phyloP scores from a whole-genome alignment of 2,797 vertebrate species.

The Pipistrellus nathusii region DNA sequence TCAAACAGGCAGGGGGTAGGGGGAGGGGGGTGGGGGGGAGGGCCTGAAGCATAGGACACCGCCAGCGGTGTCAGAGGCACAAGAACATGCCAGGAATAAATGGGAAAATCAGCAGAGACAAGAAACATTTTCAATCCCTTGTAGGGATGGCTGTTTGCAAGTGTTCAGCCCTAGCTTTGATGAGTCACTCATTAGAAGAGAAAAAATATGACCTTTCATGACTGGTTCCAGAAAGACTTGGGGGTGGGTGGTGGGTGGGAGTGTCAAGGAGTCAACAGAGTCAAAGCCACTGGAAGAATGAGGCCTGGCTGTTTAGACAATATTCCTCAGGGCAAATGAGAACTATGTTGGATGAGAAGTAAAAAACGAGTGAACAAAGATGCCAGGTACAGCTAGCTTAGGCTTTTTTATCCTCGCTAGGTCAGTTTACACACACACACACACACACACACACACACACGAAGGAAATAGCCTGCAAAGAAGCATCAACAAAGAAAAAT shows the following conservation, averaged over 20 bases:
- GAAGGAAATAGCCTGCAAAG: too few species aligned
- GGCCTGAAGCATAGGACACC: neutral
- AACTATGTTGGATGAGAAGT: neutral
- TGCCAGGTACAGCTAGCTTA: neutral
- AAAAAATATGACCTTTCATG: constrained; percentile 55
- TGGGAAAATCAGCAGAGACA: neutral
- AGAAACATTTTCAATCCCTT: neutral
- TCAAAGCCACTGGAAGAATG: neutral
- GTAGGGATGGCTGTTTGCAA: neutral
- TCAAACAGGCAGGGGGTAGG: neutral
- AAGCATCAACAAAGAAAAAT: neutral
- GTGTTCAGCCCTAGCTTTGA: neutral
- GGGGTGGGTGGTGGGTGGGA: neutral
- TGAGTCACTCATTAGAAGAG: constrained; percentile 72
- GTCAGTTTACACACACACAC: neutral
- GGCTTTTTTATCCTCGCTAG: neutral
- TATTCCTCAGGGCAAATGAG: neutral
- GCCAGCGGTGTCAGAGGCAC: neutral
- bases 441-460: too few species aligned
- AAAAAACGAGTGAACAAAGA: neutral
- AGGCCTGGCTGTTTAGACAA: neutral
- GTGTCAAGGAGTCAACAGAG: constrained; percentile 18
- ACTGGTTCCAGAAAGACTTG: constrained; percentile 36
- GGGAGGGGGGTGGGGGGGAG: neutral
- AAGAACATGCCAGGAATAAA: neutral